Percentiles rank a stretch among this genome's conserved stretches.
Evolutionary conservation across 2,113 vertebrate species (phyloP).

Genomic region (Corythornis cristatus): DNA sequence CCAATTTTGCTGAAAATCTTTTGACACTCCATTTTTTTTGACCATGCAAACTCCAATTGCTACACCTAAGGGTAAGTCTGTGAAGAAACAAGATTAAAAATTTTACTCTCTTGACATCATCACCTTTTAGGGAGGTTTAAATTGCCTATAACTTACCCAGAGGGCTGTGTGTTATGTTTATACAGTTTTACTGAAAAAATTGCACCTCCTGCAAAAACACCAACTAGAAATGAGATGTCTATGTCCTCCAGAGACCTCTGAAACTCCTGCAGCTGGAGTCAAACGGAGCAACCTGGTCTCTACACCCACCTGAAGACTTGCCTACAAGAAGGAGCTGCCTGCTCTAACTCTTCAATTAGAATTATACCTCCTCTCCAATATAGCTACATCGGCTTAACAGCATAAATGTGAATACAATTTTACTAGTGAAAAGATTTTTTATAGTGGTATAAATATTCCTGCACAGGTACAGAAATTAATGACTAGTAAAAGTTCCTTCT

Average conservation of each 20-base stretch:
- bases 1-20: not conserved
- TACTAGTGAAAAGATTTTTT: not conserved
- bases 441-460: not conserved
- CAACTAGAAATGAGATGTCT: not conserved
- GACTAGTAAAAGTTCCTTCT: not conserved
- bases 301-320: not conserved
- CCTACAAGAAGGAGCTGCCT: not conserved
- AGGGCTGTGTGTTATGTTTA: not conserved
- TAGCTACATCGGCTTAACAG: not conserved
- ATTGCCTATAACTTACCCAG: not conserved
- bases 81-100: not conserved
- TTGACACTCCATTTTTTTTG: not conserved
- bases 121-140: not conserved
- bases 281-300: not conserved
- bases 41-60: not conserved
- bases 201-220: not conserved
- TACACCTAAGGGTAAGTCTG: not conserved
- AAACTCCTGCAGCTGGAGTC: not conserved
- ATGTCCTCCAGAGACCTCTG: fast-evolving
- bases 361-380: not conserved
- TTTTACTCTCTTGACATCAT: not conserved
- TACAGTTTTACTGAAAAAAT: not conserved
- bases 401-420: not conserved
- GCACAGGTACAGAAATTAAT: not conserved
- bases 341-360: not conserved